A percentile compares a stretch with the other conserved stretches of the same genome.
Evolutionary conservation across 2,113 vertebrate genomes (phyloP).

Genomic region (Misgurnus mizolepis): DNA sequence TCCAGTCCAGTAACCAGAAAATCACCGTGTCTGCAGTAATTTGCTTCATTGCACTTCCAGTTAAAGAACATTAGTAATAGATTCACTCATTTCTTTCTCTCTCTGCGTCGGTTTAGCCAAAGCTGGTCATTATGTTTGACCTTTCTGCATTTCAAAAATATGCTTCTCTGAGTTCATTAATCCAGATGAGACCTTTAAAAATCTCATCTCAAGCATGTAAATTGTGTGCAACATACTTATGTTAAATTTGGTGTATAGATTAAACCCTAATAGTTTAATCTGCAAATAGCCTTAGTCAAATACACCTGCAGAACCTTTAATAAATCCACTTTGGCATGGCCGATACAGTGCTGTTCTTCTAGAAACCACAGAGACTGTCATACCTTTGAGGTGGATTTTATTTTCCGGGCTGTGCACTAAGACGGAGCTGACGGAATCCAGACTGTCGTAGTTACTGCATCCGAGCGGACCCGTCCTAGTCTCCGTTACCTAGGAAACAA

Average conservation of each 20-base stretch:
- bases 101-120: not conserved
- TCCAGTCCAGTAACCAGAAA: not conserved
- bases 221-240: not conserved
- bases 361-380: constrained; percentile 50
- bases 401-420: constrained; percentile 98
- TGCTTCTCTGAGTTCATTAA: not conserved
- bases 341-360: not conserved
- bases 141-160: not conserved
- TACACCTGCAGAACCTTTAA: not conserved
- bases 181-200: not conserved
- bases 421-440: constrained; percentile 97
- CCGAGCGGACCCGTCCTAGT: constrained; percentile 95
- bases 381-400: constrained; percentile 96
- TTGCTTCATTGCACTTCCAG: not conserved
- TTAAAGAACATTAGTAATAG: not conserved
- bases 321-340: not conserved
- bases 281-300: not conserved
- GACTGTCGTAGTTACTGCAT: constrained; percentile 98
- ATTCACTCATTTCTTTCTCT: not conserved
- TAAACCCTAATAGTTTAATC: no score
- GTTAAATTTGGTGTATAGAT: no score
- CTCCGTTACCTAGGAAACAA: constrained; percentile 88
- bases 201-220: not conserved
- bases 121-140: not conserved
- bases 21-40: not conserved